Conservation (phyloP, 2,888 invertebrate genomes). For the Watsonalla binaria region DNA sequence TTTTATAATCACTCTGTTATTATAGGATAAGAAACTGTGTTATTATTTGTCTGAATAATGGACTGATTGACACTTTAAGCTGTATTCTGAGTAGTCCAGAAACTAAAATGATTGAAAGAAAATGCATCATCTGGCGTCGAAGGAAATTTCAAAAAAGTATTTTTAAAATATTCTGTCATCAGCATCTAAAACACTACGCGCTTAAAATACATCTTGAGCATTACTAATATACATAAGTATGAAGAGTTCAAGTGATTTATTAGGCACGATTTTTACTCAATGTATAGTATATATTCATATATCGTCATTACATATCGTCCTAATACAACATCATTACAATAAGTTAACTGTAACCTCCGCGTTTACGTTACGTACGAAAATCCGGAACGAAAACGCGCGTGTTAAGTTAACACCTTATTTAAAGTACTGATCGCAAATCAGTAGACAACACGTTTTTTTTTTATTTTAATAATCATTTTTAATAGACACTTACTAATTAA, state of each 20-base stretch:
- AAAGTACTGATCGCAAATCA: constrained; percentile 1
- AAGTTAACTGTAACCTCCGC: not conserved
- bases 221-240: constrained; percentile 63
- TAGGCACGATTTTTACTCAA: constrained; percentile 70
- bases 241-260: constrained; percentile 55
- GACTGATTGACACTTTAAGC: constrained; percentile 27
- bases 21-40: too few species aligned
- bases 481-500: constrained; percentile 74
- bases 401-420: not conserved
- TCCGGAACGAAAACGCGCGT: not conserved
- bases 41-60: constrained; percentile 21
- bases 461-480: constrained; percentile 54
- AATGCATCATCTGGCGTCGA: constrained; percentile 67
- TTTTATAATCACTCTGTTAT: too few species aligned
- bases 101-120: constrained; percentile 35
- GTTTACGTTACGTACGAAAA: not conserved
- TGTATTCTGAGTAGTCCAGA: constrained; percentile 20
- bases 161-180: constrained; percentile 45
- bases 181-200: constrained; percentile 69
- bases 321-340: constrained; percentile 42
- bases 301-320: constrained; percentile 30
- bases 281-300: constrained; percentile 22
- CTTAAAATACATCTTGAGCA: constrained; percentile 73
- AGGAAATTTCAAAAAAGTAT: constrained; percentile 45
- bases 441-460: constrained; percentile 54